Conservation (phyloP, 2,888 invertebrate genomes). For the Oscheius sp. region DNA sequence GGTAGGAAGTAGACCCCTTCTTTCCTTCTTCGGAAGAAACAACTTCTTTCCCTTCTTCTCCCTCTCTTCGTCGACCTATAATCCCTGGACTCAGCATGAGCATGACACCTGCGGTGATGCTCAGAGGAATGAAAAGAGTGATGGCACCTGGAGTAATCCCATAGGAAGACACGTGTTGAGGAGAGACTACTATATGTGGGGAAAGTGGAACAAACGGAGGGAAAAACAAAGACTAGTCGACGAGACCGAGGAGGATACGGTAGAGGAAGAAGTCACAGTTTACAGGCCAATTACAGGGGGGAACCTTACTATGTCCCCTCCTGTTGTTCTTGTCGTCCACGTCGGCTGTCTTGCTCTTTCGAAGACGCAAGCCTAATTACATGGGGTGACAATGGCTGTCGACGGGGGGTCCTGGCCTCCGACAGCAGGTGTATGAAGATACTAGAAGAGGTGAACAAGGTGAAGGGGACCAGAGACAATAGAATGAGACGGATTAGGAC, state of each 20-base stretch:
- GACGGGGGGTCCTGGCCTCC: conserved; percentile 18
- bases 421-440: conserved; percentile 22
- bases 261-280: not conserved
- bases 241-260: conserved; percentile 7
- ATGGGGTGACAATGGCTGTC: conserved; percentile 23
- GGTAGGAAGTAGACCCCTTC: too few species aligned
- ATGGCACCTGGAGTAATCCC: not conserved
- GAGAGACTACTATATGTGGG: conserved; percentile 6
- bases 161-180: not conserved
- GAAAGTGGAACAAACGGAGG: not conserved
- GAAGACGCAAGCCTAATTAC: conserved; percentile 29
- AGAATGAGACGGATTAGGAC: conserved; percentile 1
- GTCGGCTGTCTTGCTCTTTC: conserved; percentile 25
- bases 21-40: too few species aligned
- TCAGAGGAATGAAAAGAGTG: conserved; percentile 1
- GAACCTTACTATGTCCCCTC: not conserved
- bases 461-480: conserved; percentile 3
- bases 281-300: conserved; percentile 4
- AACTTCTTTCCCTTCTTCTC: too few species aligned
- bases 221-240: conserved; percentile 10
- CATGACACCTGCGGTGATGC: conserved; percentile 3
- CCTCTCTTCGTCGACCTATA: not conserved
- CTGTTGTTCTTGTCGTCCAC: too few species aligned
- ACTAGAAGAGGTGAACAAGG: conserved; percentile 12
- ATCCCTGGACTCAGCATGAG: not conserved